A percentile compares a stretch with the other conserved stretches of the same genome.
Conservation (phyloP, 2,797 vertebrate species). For the Prionace glauca region DNA sequence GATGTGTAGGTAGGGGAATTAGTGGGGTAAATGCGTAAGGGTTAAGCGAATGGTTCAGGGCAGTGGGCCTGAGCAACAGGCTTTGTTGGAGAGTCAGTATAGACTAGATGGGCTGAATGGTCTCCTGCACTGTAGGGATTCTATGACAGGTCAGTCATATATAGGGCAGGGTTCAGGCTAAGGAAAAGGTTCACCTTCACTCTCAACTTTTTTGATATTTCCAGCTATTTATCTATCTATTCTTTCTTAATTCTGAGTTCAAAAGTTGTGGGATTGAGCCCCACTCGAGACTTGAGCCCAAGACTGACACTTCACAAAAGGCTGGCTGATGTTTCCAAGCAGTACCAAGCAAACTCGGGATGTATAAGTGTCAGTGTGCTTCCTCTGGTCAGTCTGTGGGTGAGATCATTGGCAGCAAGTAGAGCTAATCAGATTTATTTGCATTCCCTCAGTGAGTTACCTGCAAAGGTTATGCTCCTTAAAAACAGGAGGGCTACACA, state of each 20-base stretch:
- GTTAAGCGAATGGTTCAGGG: no score
- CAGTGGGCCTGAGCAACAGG: no score
- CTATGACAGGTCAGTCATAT: not conserved
- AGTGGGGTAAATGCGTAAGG: no score
- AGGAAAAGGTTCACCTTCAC: not conserved
- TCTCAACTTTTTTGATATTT: not conserved
- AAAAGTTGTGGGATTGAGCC: not conserved
- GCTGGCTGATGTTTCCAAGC: no score
- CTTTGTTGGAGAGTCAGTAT: no score
- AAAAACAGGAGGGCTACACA: no score
- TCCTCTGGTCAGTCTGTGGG: not conserved
- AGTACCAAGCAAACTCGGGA: no score
- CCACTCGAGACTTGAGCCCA: not conserved
- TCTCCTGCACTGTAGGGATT: no score
- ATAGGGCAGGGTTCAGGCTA: not conserved
- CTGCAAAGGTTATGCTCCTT: not conserved
- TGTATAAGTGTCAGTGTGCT: not conserved
- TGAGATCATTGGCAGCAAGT: not conserved
- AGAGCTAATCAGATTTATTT: not conserved
- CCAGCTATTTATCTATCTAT: no score
- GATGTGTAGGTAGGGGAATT: no score
- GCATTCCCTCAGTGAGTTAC: not conserved
- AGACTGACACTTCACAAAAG: not conserved
- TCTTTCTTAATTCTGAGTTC: not conserved
- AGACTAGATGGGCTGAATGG: no score